Percentiles rank a stretch among this genome's conserved stretches.
Conservation (phyloP, 2,888 invertebrate genomes). For the Carpatolechia fugitivella region DNA sequence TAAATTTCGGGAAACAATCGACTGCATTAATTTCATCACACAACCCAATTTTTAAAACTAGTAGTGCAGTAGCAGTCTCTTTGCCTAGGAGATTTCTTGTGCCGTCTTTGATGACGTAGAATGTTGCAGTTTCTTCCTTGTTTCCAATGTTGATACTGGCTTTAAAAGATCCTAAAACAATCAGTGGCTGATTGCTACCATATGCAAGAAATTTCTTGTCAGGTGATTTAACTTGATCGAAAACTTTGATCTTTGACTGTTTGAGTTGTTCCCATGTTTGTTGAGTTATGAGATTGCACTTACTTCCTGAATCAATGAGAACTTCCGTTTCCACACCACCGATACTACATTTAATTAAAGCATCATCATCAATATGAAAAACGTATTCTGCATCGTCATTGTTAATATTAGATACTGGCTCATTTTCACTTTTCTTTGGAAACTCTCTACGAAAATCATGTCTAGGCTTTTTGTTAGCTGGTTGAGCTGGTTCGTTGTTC, state of each 20-base stretch:
- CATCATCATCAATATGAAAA: slow-evolving; percentile 25
- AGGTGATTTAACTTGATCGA: slow-evolving; percentile 16
- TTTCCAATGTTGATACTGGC: slow-evolving; percentile 13
- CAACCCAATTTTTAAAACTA: slow-evolving; percentile 21
- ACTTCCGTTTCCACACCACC: slow-evolving; percentile 21
- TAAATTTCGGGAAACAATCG: slow-evolving; percentile 21
- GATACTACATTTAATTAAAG: slow-evolving; percentile 18
- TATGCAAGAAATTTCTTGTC: slow-evolving; percentile 25
- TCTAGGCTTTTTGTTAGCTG: no score
- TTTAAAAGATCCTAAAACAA: slow-evolving; percentile 27
- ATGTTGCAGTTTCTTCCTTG: slow-evolving; percentile 2
- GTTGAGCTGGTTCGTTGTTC: no score
- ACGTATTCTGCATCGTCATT: no score
- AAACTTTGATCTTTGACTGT: no score
- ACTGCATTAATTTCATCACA: slow-evolving; percentile 9
- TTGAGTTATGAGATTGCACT: slow-evolving; percentile 22
- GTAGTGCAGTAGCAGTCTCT: slow-evolving; percentile 18
- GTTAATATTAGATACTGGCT: no score
- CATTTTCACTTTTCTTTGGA: neutral
- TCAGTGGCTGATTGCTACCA: slow-evolving; percentile 23
- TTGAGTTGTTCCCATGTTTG: no score
- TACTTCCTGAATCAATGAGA: no score
- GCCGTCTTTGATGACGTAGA: slow-evolving; percentile 24
- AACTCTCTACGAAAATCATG: neutral
- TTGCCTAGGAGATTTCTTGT: slow-evolving; percentile 20